These are phyloP conservation scores for Onchidella celtica DNA, from an alignment of 2,888 invertebrate species.

Conservation along the genomic window DNA sequence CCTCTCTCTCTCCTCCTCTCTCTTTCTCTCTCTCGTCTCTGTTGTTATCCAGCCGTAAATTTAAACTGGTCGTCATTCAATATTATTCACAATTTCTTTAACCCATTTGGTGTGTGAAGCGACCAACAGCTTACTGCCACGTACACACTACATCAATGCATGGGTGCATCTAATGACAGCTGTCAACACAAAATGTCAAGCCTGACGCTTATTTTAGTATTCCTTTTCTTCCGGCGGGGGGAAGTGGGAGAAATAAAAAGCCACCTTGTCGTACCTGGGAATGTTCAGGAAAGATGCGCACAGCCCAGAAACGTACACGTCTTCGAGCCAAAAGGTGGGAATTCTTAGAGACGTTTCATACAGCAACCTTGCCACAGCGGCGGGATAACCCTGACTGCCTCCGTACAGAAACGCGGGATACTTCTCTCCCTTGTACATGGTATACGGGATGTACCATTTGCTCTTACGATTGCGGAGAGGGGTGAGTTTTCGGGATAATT, in stretches of 20 bases:
- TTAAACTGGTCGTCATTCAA: too few relatives aligned
- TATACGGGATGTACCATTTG: slow-evolving; percentile 23
- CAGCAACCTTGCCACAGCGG: slow-evolving; percentile 4
- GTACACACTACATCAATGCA: too few relatives aligned
- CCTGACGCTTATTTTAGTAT: too few relatives aligned
- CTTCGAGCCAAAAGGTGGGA: slow-evolving; percentile 20
- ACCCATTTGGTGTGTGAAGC: too few relatives aligned
- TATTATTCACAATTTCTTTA: too few relatives aligned
- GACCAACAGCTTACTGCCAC: too few relatives aligned
- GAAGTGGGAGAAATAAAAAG: slow-evolving; percentile 28
- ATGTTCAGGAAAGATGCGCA: slow-evolving; percentile 19
- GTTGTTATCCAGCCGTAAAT: too few relatives aligned
- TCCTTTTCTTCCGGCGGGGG: slow-evolving; percentile 1
- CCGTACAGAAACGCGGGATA: slow-evolving; percentile 30
- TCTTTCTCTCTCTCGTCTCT: too few relatives aligned
- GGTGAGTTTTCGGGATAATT: slow-evolving; percentile 1
- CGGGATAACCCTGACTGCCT: slow-evolving; percentile 22
- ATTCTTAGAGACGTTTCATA: slow-evolving; percentile 27
- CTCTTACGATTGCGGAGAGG: not conserved
- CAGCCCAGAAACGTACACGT: slow-evolving; percentile 31
- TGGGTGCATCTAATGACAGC: too few relatives aligned
- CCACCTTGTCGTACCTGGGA: slow-evolving; percentile 6
- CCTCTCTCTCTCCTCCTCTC: not conserved
- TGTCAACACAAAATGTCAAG: too few relatives aligned
- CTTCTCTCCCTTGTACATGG: slow-evolving; percentile 20